A percentile compares a stretch with the other conserved stretches of the same genome.
Evolutionary conservation across 2,888 invertebrate genomes (phyloP).

Genomic region (Sinodicranocentrus sp.): DNA sequence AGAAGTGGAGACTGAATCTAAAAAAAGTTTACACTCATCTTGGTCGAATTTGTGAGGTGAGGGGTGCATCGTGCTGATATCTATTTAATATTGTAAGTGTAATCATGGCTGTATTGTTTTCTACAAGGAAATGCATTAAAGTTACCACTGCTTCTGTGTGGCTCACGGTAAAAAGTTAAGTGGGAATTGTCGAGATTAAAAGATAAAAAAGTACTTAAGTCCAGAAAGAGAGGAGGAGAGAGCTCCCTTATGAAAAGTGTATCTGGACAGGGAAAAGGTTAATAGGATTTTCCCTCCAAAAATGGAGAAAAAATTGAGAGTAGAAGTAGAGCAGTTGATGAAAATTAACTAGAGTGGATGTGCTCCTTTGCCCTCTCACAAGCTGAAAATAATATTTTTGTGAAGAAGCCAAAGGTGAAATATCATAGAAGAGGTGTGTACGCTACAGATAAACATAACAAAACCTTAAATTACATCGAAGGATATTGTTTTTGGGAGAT

Average conservation of each 20-base stretch:
- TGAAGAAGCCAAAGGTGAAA: constrained; percentile 1
- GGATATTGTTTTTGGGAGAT: neutral
- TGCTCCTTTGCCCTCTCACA: neutral
- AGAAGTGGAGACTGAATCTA: too few species aligned
- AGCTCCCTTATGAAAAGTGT: neutral
- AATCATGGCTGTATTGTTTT: too few species aligned
- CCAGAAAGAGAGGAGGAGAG: neutral
- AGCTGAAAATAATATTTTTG: neutral
- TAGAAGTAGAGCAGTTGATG: constrained; percentile 6
- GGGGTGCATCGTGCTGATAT: too few species aligned
- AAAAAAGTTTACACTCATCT: too few species aligned
- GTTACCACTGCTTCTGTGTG: constrained; percentile 13
- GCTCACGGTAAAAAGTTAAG: constrained; percentile 15
- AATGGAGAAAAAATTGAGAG: constrained; percentile 11
- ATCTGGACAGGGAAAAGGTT: neutral
- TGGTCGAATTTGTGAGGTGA: too few species aligned
- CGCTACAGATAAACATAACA: constrained; percentile 6
- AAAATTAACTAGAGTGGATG: constrained; percentile 6
- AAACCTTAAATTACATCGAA: neutral
- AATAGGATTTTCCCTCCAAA: neutral
- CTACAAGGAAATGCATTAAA: neutral
- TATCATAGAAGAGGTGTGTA: constrained; percentile 6
- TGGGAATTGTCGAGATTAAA: constrained; percentile 11
- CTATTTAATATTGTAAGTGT: too few species aligned
- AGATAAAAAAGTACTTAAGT: constrained; percentile 6